Evolutionary conservation across 2,113 vertebrate genomes (phyloP).

Genomic region (Lonchura striata): DNA sequence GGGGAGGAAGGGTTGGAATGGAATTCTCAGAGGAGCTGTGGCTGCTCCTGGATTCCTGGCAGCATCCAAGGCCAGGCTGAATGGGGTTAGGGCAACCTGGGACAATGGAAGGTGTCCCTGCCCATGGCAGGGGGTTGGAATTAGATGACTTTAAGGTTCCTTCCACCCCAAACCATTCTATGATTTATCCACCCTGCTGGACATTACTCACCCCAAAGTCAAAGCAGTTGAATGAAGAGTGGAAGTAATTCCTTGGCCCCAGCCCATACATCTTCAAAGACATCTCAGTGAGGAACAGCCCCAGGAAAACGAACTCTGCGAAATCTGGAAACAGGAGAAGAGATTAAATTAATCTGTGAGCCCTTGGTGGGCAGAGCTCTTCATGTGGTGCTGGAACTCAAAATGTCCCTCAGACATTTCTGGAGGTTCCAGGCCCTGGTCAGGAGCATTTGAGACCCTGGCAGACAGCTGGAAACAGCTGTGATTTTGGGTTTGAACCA

Average conservation of each 20-base stretch:
- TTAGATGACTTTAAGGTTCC: not conserved
- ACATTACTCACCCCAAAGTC: constrained; percentile 89
- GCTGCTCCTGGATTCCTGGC: not conserved
- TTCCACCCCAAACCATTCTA: not conserved
- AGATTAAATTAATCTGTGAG: not conserved
- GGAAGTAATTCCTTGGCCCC: constrained; percentile 93
- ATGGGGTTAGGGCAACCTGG: not conserved
- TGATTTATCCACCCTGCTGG: not conserved
- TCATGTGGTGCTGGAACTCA: too few relatives aligned
- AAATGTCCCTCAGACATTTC: too few relatives aligned
- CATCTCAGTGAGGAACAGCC: constrained; percentile 96
- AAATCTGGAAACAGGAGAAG: constrained; percentile 80
- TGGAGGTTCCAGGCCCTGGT: too few relatives aligned
- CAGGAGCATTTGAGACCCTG: too few relatives aligned
- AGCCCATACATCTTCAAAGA: constrained; percentile 96
- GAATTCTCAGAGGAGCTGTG: not conserved
- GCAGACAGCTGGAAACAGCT: too few relatives aligned
- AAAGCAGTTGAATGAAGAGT: constrained; percentile 98
- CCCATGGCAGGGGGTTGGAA: not conserved
- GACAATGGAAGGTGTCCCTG: not conserved
- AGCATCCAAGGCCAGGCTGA: not conserved
- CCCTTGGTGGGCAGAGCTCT: not conserved
- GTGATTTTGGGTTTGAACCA: too few relatives aligned
- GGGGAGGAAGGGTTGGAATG: not conserved
- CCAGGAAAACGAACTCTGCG: constrained; percentile 96